Conservation (phyloP, 2,113 vertebrate genomes). For the Sapayoa aenigma region DNA sequence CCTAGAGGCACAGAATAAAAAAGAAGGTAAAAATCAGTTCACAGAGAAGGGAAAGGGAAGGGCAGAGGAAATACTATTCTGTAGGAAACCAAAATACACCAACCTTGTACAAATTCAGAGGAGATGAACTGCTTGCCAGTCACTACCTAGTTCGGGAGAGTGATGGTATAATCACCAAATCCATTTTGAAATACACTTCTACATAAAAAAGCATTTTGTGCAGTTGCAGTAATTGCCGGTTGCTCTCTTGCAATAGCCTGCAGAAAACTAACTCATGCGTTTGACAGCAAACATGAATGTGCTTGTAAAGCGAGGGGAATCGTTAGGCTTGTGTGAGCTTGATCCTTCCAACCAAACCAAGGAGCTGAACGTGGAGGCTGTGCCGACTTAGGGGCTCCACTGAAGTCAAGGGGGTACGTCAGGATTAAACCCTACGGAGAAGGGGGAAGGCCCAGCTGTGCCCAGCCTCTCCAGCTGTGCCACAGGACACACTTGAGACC, state of each 20-base stretch:
- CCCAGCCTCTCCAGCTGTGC: background rate
- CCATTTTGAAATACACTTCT: constrained; percentile 40
- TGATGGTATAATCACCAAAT: background rate
- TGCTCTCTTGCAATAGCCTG: constrained; percentile 54
- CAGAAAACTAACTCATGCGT: constrained; percentile 45
- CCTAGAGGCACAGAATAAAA: background rate
- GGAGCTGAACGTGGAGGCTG: background rate
- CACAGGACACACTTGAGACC: rapidly evolving
- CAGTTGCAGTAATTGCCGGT: constrained; percentile 51
- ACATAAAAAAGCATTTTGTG: constrained; percentile 53
- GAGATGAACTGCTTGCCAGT: background rate
- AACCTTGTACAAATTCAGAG: background rate
- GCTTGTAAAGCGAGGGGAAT: constrained; percentile 50
- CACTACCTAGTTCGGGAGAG: background rate
- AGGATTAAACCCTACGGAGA: background rate
- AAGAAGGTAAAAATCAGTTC: background rate
- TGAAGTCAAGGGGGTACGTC: background rate
- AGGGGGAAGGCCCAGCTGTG: background rate
- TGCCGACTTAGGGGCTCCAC: background rate
- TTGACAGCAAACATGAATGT: constrained; percentile 48
- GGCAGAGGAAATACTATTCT: background rate
- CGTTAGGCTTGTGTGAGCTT: constrained; percentile 47
- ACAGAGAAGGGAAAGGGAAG: background rate
- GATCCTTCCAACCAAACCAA: background rate
- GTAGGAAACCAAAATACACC: background rate